Evolutionary conservation across 2,888 invertebrate genomes (phyloP), one percentile per base, ranked within the genome.

Genomic region (Craniophora ligustri): DNA sequence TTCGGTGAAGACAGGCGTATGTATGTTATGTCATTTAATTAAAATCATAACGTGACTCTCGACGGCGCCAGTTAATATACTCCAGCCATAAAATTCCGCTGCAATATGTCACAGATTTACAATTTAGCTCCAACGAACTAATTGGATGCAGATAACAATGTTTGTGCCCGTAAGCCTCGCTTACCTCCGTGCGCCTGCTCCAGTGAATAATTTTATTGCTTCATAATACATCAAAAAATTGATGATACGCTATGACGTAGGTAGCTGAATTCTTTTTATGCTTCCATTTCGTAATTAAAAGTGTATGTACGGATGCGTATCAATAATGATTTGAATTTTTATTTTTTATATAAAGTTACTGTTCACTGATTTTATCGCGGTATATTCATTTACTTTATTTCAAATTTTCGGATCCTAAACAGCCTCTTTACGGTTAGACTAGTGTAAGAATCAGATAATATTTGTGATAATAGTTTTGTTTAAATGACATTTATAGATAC

Each of bases 71-170:
- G 46, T 40, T 34, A 65, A 65, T 57, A 26, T 15, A 35, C 15
- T 26, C 16, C 41, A 32, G 11, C 35, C 35, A 63, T 68, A 69
- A 63, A 65, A 69, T 35, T 50, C 26, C 19, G 35, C 15, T 35
- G 31, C 8, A 32, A 31, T 54, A 55, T 63, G 62, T 65, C 74
- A 72, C 67, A 76, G 81, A 84, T 85, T 84, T 78, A 82, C 82
- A 84, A 83, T 84, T 81, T 81, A 82, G 80, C 79, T 73, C 62
- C 74, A 68, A 47, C 76, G 74, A 73, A 69, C 83, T 88, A 88
- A 87, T 87, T 88, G 86, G 84, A 84, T 81, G 75, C 82, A 79
- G 81, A 82, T 85, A 85, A 85, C 85, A 81, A 75, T 83, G 84
- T 87, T 70, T 85, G 79, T 79, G 73, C 63, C 61, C 72, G 71